A percentile compares a stretch with the other conserved stretches of the same genome.
phyloP scores from a whole-genome alignment of 1,140 invertebrate species.

The Rhyzopertha dominica region DNA sequence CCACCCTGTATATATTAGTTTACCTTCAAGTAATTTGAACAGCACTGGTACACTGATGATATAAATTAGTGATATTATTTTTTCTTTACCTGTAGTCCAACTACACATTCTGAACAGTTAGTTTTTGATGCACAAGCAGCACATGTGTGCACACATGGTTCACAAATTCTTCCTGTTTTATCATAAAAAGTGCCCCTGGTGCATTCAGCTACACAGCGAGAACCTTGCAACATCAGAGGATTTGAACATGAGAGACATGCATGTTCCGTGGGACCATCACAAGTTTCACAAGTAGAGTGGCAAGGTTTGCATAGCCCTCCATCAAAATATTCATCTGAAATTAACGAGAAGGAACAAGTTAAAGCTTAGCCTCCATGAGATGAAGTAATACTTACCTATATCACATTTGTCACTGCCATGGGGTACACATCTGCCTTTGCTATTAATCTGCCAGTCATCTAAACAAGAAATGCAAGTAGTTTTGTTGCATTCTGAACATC shows the following conservation, averaged over 20 bases:
- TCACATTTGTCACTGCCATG: slow-evolving; percentile 61
- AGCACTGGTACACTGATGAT: too few relatives aligned
- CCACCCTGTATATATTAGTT: too few relatives aligned
- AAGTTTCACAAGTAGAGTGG: slow-evolving; percentile 66
- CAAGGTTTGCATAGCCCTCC: slow-evolving; percentile 63
- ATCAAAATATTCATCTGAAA: slow-evolving; percentile 64
- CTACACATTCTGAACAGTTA: slow-evolving; percentile 72
- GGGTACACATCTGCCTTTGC: slow-evolving; percentile 64
- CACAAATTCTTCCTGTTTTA: slow-evolving; percentile 56
- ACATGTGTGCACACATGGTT: slow-evolving; percentile 73
- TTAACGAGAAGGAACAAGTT: slow-evolving; percentile 1
- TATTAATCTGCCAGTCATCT: slow-evolving; percentile 65
- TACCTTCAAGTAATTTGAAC: too few relatives aligned
- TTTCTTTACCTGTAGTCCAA: slow-evolving; percentile 54
- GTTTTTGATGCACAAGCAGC: slow-evolving; percentile 66
- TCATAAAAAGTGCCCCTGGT: slow-evolving; percentile 66
- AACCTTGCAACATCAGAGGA: slow-evolving; percentile 61
- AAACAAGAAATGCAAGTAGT: slow-evolving; percentile 64
- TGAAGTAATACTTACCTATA: slow-evolving; percentile 48
- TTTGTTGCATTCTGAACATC: slow-evolving; percentile 65
- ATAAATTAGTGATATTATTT: too few relatives aligned
- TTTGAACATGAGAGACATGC: slow-evolving; percentile 64
- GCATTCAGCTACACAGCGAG: slow-evolving; percentile 66
- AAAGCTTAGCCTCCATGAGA: too few relatives aligned
- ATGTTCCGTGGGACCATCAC: slow-evolving; percentile 60